A percentile compares a stretch with the other conserved stretches of the same genome.
Conservation (phyloP, 1,140 invertebrate genomes). For the Lepidotrigona ventralis region DNA sequence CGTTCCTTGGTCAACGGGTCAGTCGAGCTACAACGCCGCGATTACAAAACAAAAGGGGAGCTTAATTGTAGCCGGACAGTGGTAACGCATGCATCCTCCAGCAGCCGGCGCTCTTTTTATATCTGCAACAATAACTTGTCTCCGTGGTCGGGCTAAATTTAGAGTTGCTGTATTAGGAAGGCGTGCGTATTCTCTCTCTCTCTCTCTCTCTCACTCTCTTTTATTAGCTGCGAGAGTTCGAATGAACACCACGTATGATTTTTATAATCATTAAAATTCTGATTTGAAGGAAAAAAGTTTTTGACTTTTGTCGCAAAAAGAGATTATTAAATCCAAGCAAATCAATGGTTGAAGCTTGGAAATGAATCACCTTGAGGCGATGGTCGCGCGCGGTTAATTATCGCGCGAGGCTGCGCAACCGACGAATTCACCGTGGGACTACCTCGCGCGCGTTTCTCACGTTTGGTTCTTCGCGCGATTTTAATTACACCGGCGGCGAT, state of each 20-base stretch:
- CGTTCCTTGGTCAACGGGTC: conserved; percentile 58
- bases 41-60: conserved; percentile 49
- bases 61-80: conserved; percentile 35
- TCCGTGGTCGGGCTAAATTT: conserved; percentile 43
- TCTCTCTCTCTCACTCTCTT: no score
- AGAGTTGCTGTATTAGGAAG: conserved; percentile 35
- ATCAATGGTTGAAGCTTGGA: no score
- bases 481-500: conserved; percentile 5
- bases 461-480: conserved; percentile 13
- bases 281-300: no score
- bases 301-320: no score
- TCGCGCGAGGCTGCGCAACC: background rate
- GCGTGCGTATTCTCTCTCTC: background rate
- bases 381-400: background rate
- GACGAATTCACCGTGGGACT: background rate
- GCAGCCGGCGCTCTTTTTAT: conserved; percentile 31
- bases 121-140: conserved; percentile 49
- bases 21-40: conserved; percentile 40
- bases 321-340: no score
- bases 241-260: no score
- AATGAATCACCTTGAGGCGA: background rate
- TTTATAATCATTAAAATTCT: no score
- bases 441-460: conserved; percentile 5
- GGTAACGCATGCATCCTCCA: background rate
- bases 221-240: no score